Conservation (phyloP, 2,888 invertebrate genomes). For the Isotomurus palustris region DNA sequence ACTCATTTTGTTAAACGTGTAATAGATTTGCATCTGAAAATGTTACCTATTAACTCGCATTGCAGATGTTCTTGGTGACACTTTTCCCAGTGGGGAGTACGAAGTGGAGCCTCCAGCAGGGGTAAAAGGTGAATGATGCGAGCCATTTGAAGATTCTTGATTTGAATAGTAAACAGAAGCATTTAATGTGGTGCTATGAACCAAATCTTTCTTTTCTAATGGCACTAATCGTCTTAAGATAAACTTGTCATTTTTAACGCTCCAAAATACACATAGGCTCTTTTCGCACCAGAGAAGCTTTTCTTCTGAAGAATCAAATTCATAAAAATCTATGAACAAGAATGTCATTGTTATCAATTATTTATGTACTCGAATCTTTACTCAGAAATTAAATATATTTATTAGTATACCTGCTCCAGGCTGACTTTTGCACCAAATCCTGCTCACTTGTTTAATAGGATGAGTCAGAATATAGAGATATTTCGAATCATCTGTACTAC, state of each 20-base stretch:
- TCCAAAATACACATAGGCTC: slow-evolving; percentile 45
- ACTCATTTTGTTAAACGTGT: not conserved
- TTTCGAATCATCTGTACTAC: slow-evolving; percentile 21
- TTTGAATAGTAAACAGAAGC: slow-evolving; percentile 32
- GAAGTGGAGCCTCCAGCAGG: slow-evolving; percentile 31
- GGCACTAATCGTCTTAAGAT: slow-evolving; percentile 31
- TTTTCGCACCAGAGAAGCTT: slow-evolving; percentile 37
- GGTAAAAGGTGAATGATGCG: slow-evolving; percentile 30
- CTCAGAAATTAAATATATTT: not conserved
- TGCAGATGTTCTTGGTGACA: slow-evolving; percentile 19
- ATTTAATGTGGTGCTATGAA: slow-evolving; percentile 33
- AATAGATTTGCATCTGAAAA: no score
- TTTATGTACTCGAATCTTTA: not conserved
- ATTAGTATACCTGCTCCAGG: slow-evolving; percentile 24
- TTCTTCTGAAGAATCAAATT: slow-evolving; percentile 36
- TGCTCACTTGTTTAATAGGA: slow-evolving; percentile 45
- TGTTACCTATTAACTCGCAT: slow-evolving; percentile 34
- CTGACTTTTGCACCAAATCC: slow-evolving; percentile 29
- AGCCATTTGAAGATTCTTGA: slow-evolving; percentile 24
- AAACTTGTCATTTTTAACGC: slow-evolving; percentile 36
- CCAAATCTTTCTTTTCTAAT: slow-evolving; percentile 34
- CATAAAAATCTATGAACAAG: slow-evolving; percentile 27
- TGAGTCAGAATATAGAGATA: slow-evolving; percentile 41
- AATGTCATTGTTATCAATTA: not conserved
- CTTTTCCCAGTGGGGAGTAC: slow-evolving; percentile 26